Evolutionary conservation across 2,797 vertebrate species (phyloP).

Genomic region (Pelobates cultripes): DNA sequence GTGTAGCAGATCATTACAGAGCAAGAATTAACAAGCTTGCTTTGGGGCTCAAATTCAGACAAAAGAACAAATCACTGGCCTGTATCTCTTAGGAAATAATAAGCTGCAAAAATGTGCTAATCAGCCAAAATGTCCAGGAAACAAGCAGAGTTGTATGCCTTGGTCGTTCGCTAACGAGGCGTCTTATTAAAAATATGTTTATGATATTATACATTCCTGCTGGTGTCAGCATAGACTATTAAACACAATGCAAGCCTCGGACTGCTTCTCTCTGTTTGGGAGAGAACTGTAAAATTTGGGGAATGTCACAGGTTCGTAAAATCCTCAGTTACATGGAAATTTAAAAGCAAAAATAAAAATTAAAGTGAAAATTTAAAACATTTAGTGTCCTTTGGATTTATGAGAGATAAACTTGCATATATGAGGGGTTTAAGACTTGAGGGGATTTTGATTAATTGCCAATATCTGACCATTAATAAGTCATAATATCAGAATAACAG

Average conservation of each 20-base stretch:
- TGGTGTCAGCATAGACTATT: background rate
- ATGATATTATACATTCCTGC: background rate
- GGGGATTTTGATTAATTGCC: too few species aligned
- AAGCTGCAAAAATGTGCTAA: background rate
- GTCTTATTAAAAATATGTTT: background rate
- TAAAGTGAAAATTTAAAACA: too few species aligned
- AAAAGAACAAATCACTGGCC: background rate
- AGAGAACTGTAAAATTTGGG: background rate
- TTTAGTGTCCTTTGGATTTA: too few species aligned
- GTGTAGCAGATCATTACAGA: background rate
- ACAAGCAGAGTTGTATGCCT: background rate
- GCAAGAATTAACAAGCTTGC: background rate
- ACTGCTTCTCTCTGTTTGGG: background rate
- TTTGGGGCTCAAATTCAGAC: background rate
- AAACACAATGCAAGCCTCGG: background rate
- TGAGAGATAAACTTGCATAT: too few species aligned
- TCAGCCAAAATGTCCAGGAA: background rate
- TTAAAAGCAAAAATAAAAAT: too few species aligned
- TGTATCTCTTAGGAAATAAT: constrained; percentile 6
- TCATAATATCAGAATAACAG: too few species aligned
- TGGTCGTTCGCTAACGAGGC: constrained; percentile 1
- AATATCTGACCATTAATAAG: too few species aligned
- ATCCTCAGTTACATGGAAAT: too few species aligned
- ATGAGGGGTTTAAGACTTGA: too few species aligned
- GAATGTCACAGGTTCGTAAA: background rate